These are phyloP conservation scores for Musca domestica DNA, from an alignment of 1,140 invertebrate genomes.

Conservation along the genomic window DNA sequence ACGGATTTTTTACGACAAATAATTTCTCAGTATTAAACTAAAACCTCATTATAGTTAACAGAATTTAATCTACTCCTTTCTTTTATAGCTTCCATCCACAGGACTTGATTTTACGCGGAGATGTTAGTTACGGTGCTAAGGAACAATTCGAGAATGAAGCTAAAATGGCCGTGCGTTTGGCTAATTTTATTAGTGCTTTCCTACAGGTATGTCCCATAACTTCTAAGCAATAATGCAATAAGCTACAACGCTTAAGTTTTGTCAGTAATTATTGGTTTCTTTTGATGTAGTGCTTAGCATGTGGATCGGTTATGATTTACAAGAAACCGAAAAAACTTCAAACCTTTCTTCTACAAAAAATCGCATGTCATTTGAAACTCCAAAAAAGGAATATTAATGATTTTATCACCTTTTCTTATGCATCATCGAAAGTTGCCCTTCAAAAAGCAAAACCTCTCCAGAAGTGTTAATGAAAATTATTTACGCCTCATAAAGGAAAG, in stretches of 20 bases:
- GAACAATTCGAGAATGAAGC: constrained; percentile 93
- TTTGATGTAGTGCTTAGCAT: too few relatives aligned
- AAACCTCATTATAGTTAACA: too few relatives aligned
- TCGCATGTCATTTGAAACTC: too few relatives aligned
- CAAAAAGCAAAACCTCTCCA: constrained; percentile 36
- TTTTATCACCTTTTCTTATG: constrained; percentile 4
- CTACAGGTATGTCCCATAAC: constrained; percentile 66
- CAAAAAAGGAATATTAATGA: neutral
- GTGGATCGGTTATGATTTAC: too few relatives aligned
- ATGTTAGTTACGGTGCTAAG: constrained; percentile 80
- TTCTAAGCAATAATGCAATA: constrained; percentile 12
- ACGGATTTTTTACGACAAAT: too few relatives aligned
- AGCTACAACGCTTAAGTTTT: neutral
- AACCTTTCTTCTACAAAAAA: too few relatives aligned
- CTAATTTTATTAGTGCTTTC: constrained; percentile 94
- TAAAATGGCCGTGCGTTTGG: constrained; percentile 88
- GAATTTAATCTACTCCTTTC: too few relatives aligned
- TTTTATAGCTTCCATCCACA: constrained; percentile 68
- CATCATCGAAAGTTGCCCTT: neutral
- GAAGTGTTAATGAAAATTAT: constrained; percentile 54
- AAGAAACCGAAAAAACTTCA: too few relatives aligned
- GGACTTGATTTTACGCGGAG: constrained; percentile 75
- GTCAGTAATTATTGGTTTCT: neutral
- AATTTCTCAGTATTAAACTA: too few relatives aligned
- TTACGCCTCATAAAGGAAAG: constrained; percentile 49